These are phyloP conservation scores for Etheostoma perlongum DNA, from an alignment of 2,797 vertebrate species.

Conservation along the genomic window DNA sequence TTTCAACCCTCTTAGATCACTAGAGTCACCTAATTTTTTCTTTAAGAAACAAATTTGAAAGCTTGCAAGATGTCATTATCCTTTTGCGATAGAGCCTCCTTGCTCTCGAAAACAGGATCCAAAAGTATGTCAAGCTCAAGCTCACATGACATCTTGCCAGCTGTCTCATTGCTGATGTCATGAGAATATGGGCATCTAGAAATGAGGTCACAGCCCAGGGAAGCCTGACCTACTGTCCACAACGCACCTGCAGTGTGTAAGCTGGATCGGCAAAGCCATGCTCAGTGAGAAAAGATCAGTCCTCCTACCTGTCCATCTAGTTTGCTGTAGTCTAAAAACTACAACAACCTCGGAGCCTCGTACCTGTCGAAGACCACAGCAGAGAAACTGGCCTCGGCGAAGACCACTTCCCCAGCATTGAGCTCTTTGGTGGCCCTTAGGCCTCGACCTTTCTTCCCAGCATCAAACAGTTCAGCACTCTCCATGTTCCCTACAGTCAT, in stretches of 20 bases:
- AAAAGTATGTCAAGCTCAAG: conserved; percentile 23
- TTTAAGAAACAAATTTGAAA: neutral
- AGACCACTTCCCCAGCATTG: conserved; percentile 90
- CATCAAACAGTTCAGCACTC: conserved; percentile 88
- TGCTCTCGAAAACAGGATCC: conserved; percentile 29
- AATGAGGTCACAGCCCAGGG: conserved; percentile 26
- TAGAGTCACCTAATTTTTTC: neutral
- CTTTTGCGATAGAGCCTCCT: neutral
- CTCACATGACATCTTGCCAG: conserved; percentile 50
- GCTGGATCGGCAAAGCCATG: conserved; percentile 1
- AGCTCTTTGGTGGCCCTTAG: conserved; percentile 89
- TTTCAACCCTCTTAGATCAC: neutral
- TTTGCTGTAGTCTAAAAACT: too few relatives aligned
- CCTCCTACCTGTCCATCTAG: neutral
- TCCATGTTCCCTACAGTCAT: conserved; percentile 91
- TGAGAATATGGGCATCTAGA: conserved; percentile 16
- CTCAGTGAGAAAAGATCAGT: neutral
- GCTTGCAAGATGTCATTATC: neutral
- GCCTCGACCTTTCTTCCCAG: conserved; percentile 91
- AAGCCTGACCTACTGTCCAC: neutral
- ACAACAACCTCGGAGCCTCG: neutral
- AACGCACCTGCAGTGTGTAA: conserved; percentile 17
- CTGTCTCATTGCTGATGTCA: conserved; percentile 37
- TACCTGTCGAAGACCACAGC: conserved; percentile 98
- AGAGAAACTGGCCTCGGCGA: conserved; percentile 91